Evolutionary conservation across 2,797 vertebrate genomes (phyloP), one percentile per base, ranked within the genome.

Genomic region (Coregonus suidteri): DNA sequence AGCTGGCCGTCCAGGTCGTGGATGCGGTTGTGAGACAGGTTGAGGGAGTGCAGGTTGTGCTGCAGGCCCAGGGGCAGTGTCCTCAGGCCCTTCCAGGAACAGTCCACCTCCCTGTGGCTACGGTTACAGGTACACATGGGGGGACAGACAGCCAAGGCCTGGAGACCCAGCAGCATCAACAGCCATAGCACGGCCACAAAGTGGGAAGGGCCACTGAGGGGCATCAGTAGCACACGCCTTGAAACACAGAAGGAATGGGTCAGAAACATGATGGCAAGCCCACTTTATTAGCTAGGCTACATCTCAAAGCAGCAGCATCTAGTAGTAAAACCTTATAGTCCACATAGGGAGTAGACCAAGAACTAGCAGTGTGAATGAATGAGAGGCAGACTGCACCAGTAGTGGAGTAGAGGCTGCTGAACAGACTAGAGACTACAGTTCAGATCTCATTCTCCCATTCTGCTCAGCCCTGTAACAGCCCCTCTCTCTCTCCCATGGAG

Each of bases 11-110:
- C 95, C 80, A 99, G 95, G 90, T 95, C 90, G 69, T 93, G 87
- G n/a, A 99, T 93, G 0, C 88, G 90, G 89, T 99, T 99, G 89
- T 96, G 94, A 84, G 98, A 99, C 86, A 99, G 84, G 79, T 98
- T 97, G 87, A 99, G 95, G 84, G 94, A 89, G 79, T 92, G 96
- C 30, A 98, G 90, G 92, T 99, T 98, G 91, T 94, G 92, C 93
- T 97, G 97, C 69, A 99, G 92, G 90, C 94, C 95, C 0, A 93
- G 83, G 16, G 98, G 98, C 84, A 99, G 88, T 73, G 91, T 83
- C 79, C 93, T 94, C 84, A 99, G 92, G 83, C 96, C 96, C 87
- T 92, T 95, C 90, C 93, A 93, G 67, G 97, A 97, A 87, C 98
- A 99, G 94, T 99, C 98, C 68, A 96, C 96, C 79, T 95, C 95